phyloP scores from a whole-genome alignment of 2,888 invertebrate genomes.

The Tolmerus cingulatus region DNA sequence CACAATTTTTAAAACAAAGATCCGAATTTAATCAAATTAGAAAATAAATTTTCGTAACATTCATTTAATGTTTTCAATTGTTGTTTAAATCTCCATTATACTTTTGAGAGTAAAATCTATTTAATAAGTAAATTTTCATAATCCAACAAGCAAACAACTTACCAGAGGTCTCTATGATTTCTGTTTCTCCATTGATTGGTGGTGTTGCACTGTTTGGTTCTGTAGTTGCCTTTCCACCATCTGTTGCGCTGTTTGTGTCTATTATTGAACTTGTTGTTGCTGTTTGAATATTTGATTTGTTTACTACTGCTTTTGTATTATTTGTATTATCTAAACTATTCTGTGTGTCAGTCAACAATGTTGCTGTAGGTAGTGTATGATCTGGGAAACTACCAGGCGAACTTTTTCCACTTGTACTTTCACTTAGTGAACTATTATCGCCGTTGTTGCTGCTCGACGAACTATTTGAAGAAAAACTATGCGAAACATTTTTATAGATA shows the following conservation, averaged over 20 bases:
- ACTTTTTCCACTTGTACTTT: conserved; percentile 60
- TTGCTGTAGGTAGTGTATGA: conserved; percentile 45
- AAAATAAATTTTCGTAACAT: too few relatives aligned
- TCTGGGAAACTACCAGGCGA: conserved; percentile 58
- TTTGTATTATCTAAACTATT: conserved; percentile 47
- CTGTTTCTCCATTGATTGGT: conserved; percentile 43
- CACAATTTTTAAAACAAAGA: too few relatives aligned
- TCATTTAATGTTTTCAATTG: too few relatives aligned
- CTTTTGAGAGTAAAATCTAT: too few relatives aligned
- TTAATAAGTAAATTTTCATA: not conserved
- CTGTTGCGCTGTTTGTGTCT: conserved; percentile 45
- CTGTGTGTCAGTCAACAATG: conserved; percentile 39
- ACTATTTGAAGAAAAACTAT: conserved; percentile 14
- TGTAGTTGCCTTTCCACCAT: conserved; percentile 48
- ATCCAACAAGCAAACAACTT: not conserved
- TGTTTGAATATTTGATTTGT: conserved; percentile 17
- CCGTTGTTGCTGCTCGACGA: conserved; percentile 50
- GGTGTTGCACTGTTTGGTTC: conserved; percentile 53
- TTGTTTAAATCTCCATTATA: too few relatives aligned
- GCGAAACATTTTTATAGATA: not conserved
- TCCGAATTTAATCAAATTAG: too few relatives aligned
- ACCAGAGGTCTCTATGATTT: conserved; percentile 52
- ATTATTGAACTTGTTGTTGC: not conserved
- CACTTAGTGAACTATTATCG: conserved; percentile 54
- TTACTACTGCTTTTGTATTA: conserved; percentile 25